Base-by-base conservation (phyloP, 1,140 invertebrate species). In the Heterodera schachtii region DNA sequence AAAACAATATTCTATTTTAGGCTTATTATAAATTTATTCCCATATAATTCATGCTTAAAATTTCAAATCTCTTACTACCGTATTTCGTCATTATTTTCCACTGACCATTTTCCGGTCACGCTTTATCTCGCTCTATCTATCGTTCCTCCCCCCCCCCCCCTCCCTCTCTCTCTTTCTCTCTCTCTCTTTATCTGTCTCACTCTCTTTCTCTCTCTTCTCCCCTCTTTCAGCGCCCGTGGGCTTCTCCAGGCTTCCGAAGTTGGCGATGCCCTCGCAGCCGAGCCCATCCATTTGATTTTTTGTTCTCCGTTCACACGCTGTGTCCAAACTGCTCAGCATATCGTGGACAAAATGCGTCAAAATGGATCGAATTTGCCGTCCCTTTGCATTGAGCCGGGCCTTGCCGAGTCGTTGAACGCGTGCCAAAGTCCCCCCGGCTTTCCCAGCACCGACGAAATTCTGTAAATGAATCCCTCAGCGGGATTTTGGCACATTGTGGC, bases 301-400 rank as follows among this genome's bases (percentile, higher is more conserved):
- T 75, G 76, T 46, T 90, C 89, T 0, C 87, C 87, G 16, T 88
- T 90, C 74, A 86, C 85, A 57, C 77, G 87, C 64, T 89, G 87
- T 31, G 69, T 88, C 19, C 90, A 88, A 75, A 88, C 87, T 5
- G 83, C 87, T 5, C 81, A 75, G 8, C 71, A 66, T 2, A 83
- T 88, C 75, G 44, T 89, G 16, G 19, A 73, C 21, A 8, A 41
- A 80, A 19, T 47, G 79, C 5, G 64, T n/a, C 44, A 41, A 86
- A 77, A 82, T 69, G 21, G 21, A 9, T 19, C 19, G 52, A 60
- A 71, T 31, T 21, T 49, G 9, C 84, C 69, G 46, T 31, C 46
- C 46, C 75, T 89, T 6, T 81, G 44, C 64, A 77, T 88, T 8
- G 87, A 88, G 67, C 89, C 89, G 9, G 87, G 89, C 11, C 77